phyloP scores from a whole-genome alignment of 2,113 vertebrate genomes.

The Psophia crepitans region DNA sequence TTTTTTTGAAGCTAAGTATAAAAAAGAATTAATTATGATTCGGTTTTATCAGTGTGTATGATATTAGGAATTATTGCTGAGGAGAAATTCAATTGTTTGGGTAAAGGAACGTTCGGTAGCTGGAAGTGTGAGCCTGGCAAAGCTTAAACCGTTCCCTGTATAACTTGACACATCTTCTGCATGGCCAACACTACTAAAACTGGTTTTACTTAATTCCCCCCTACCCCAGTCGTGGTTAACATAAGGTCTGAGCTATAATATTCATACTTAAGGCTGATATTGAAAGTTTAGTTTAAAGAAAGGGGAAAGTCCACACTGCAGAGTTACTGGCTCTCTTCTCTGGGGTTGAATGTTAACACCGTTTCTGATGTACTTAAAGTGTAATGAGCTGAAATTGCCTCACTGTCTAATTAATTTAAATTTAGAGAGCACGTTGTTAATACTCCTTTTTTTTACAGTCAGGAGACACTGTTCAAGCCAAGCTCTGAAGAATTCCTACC shows the following conservation, averaged over 20 bases:
- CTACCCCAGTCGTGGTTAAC: neutral
- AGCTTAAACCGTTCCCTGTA: neutral
- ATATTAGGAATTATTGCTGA: neutral
- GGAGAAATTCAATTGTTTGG: neutral
- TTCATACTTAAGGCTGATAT: neutral
- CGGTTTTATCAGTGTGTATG: neutral
- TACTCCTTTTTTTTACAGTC: neutral
- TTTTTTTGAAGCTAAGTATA: neutral
- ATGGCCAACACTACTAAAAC: rapidly evolving
- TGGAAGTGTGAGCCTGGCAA: neutral
- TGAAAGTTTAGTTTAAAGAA: neutral
- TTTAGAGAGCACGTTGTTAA: neutral
- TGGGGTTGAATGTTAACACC: neutral
- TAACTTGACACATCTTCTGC: neutral
- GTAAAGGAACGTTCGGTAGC: neutral
- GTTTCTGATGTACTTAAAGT: neutral
- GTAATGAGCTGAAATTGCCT: neutral
- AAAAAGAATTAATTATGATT: neutral
- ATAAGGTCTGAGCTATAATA: neutral
- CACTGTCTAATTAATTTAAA: neutral
- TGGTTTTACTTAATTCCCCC: neutral
- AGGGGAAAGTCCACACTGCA: neutral
- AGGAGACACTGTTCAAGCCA: neutral
- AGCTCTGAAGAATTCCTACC: neutral
- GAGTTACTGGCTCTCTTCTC: neutral